Percentiles rank a stretch among this genome's conserved stretches.
Conservation (phyloP, 2,888 invertebrate species). For the Proisotoma minuta region DNA sequence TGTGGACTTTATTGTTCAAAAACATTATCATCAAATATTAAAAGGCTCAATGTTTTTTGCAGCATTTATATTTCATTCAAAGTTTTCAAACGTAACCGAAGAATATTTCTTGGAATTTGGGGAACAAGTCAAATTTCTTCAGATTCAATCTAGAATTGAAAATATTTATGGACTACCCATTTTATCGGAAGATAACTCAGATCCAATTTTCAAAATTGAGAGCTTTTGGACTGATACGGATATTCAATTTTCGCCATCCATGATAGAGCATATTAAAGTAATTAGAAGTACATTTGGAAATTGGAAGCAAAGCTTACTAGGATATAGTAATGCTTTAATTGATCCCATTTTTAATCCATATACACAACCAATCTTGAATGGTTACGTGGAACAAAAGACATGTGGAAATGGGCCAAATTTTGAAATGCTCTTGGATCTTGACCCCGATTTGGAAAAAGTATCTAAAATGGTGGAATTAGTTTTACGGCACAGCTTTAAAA, state of each 20-base stretch:
- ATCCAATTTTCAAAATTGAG: slow-evolving; percentile 61
- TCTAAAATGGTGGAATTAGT: slow-evolving; percentile 59
- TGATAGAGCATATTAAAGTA: slow-evolving; percentile 58
- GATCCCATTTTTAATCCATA: slow-evolving; percentile 68
- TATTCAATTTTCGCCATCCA: slow-evolving; percentile 60
- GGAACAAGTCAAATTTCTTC: neutral
- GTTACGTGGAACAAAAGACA: slow-evolving; percentile 70
- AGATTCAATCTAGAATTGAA: neutral
- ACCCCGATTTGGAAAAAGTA: slow-evolving; percentile 58
- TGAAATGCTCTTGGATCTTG: slow-evolving; percentile 64
- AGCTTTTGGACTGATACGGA: slow-evolving; percentile 52
- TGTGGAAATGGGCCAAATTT: slow-evolving; percentile 70
- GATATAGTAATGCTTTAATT: slow-evolving; percentile 66
- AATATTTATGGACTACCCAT: neutral
- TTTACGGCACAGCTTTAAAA: slow-evolving; percentile 61
- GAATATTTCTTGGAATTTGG: neutral
- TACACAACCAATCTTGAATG: slow-evolving; percentile 77
- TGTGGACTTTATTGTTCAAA: slow-evolving; percentile 64
- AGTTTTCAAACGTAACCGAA: slow-evolving; percentile 56
- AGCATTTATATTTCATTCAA: slow-evolving; percentile 56
- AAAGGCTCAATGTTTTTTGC: slow-evolving; percentile 61
- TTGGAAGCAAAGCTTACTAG: slow-evolving; percentile 65
- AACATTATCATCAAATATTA: slow-evolving; percentile 62
- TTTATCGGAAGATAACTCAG: neutral
- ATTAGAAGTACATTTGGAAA: slow-evolving; percentile 60